Evolutionary conservation across 2,113 vertebrate species (phyloP).

Genomic region (Lynx canadensis): DNA sequence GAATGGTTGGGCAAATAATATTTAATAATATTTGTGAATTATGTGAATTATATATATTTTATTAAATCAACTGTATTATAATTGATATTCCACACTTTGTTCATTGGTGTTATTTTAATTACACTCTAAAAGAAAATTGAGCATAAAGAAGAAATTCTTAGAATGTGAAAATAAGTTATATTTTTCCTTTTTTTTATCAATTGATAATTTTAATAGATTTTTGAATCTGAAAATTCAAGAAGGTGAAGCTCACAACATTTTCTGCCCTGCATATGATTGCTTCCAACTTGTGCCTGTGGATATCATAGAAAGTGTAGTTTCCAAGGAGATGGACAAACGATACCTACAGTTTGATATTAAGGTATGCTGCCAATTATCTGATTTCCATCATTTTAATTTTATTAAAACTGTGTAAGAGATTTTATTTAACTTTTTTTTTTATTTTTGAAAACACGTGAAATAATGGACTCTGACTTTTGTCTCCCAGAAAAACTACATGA

Average conservation of each 20-base stretch:
- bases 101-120: slow-evolving; percentile 28
- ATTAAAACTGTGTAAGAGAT: neutral
- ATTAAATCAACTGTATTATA: neutral
- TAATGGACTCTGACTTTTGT: neutral
- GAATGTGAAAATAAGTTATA: slow-evolving; percentile 23
- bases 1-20: neutral
- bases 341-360: slow-evolving; percentile 99
- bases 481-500: neutral
- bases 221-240: slow-evolving; percentile 99
- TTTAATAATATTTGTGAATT: slow-evolving; percentile 35
- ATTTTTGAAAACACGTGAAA: slow-evolving; percentile 36
- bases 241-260: slow-evolving; percentile 99
- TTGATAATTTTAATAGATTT: slow-evolving; percentile 89
- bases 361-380: slow-evolving; percentile 84
- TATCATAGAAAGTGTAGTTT: slow-evolving; percentile 98
- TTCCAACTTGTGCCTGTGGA: slow-evolving; percentile 99
- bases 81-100: neutral
- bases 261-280: slow-evolving; percentile 98
- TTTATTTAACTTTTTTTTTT: neutral
- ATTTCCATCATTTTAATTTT: slow-evolving; percentile 64
- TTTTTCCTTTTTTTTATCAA: slow-evolving; percentile 69
- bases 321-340: slow-evolving; percentile 98
- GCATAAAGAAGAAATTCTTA: slow-evolving; percentile 6
- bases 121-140: slow-evolving; percentile 7
- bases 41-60: neutral